Conservation (phyloP, 1,140 invertebrate species). For the Plodia interpunctella region DNA sequence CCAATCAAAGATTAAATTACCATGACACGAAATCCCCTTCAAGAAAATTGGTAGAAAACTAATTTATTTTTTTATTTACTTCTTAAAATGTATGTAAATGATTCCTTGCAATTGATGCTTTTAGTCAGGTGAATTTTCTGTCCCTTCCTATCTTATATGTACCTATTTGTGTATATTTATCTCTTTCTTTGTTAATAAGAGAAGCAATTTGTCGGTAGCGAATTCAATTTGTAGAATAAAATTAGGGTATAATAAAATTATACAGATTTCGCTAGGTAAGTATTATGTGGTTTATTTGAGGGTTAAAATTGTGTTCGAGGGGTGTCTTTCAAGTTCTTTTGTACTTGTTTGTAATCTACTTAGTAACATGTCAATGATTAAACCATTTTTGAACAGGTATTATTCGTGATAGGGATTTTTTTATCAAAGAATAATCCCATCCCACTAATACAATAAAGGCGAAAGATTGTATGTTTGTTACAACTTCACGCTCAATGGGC, state of each 20-base stretch:
- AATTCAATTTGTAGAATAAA: constrained; percentile 14
- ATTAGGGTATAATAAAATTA: constrained; percentile 18
- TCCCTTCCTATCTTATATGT: neutral
- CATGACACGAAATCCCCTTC: neutral
- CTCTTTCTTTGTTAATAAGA: constrained; percentile 9
- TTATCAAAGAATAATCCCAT: neutral
- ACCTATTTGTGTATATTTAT: constrained; percentile 4
- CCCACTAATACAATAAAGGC: too few species aligned
- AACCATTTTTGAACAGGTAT: constrained; percentile 1
- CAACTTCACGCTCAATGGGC: too few species aligned
- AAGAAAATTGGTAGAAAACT: neutral
- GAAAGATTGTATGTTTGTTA: too few species aligned
- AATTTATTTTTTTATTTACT: constrained; percentile 19
- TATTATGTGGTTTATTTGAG: neutral
- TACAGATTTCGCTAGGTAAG: constrained; percentile 11
- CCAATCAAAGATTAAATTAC: neutral
- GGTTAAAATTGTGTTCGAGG: constrained; percentile 15
- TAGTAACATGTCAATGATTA: constrained; percentile 7
- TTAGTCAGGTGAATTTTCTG: constrained; percentile 10
- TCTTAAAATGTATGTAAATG: constrained; percentile 16
- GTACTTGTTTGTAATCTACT: constrained; percentile 14
- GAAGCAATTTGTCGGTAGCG: constrained; percentile 14
- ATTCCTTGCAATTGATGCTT: constrained; percentile 14
- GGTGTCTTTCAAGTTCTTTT: constrained; percentile 6
- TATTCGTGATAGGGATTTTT: neutral